Percentiles rank a stretch among this genome's conserved stretches.
These are phyloP conservation scores for Siniperca knerii DNA, from an alignment of 2,113 vertebrate genomes.

Conservation along the genomic window DNA sequence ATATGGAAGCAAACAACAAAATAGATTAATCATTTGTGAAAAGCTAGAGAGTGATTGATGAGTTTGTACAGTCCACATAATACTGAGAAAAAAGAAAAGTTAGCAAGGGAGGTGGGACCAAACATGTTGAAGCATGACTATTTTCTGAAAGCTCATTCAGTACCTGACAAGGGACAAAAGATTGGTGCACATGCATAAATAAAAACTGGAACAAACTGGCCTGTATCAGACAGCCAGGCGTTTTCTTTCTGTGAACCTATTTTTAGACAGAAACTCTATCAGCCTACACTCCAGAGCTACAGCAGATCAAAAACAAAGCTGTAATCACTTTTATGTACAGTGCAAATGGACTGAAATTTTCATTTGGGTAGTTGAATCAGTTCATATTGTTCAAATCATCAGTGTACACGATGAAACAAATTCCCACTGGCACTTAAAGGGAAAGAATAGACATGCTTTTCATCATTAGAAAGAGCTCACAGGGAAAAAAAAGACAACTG, in stretches of 20 bases:
- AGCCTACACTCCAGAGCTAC: conserved; percentile 30
- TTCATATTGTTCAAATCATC: conserved; percentile 34
- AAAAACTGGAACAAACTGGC: conserved; percentile 61
- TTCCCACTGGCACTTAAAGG: background rate
- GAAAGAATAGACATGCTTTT: conserved; percentile 7
- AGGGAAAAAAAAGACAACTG: background rate
- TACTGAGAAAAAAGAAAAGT: background rate
- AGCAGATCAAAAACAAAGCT: conserved; percentile 46
- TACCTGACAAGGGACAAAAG: conserved; percentile 61
- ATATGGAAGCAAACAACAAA: background rate
- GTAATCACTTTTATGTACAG: conserved; percentile 41
- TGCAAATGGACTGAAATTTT: conserved; percentile 45
- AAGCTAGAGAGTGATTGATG: background rate
- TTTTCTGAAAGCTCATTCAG: conserved; percentile 52
- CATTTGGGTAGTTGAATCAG: conserved; percentile 34
- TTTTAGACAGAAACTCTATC: conserved; percentile 56
- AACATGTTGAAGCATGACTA: conserved; percentile 68
- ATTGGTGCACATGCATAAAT: conserved; percentile 42
- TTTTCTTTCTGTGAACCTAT: conserved; percentile 46
- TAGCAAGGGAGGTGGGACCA: background rate
- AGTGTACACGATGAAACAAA: conserved; percentile 9
- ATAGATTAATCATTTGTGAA: background rate
- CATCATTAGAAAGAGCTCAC: conserved; percentile 16
- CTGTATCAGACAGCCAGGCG: conserved; percentile 23
- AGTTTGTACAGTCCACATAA: conserved; percentile 23